phyloP scores from a whole-genome alignment of 2,113 vertebrate species.

The Trogon surrucura region DNA sequence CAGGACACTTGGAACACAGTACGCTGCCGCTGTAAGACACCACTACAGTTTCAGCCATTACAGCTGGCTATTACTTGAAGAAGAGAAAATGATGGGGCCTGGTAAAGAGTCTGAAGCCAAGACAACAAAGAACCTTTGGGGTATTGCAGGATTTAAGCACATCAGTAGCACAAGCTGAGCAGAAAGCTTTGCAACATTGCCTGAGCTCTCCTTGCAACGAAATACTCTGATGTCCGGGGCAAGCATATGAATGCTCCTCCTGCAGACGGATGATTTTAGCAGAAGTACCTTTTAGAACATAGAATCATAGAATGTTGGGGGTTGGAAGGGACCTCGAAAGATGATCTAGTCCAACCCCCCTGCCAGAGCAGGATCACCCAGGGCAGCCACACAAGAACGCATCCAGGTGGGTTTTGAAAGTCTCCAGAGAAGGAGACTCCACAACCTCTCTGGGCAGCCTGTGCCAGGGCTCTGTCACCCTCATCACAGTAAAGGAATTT shows the following conservation, averaged over 20 bases:
- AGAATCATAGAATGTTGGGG: too few relatives aligned
- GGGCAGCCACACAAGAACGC: too few relatives aligned
- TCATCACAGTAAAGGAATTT: too few relatives aligned
- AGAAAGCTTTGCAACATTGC: neutral
- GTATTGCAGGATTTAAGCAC: neutral
- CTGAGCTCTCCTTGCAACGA: neutral
- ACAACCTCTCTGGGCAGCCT: too few relatives aligned
- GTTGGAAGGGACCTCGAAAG: too few relatives aligned
- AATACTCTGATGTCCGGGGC: neutral
- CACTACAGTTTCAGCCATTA: neutral
- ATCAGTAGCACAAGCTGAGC: neutral
- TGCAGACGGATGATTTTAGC: neutral
- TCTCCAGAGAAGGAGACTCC: too few relatives aligned
- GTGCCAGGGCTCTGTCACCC: too few relatives aligned
- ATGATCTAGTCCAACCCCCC: too few relatives aligned
- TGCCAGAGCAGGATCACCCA: too few relatives aligned
- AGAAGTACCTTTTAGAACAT: neutral
- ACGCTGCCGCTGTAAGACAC: neutral
- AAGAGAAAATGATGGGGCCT: neutral
- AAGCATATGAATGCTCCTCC: neutral
- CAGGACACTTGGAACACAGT: neutral
- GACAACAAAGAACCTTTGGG: neutral
- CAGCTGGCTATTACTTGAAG: neutral
- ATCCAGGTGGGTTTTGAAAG: too few relatives aligned
- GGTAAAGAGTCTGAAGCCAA: neutral